Conservation (phyloP, 1,140 invertebrate genomes). For the Drosophila teissieri region DNA sequence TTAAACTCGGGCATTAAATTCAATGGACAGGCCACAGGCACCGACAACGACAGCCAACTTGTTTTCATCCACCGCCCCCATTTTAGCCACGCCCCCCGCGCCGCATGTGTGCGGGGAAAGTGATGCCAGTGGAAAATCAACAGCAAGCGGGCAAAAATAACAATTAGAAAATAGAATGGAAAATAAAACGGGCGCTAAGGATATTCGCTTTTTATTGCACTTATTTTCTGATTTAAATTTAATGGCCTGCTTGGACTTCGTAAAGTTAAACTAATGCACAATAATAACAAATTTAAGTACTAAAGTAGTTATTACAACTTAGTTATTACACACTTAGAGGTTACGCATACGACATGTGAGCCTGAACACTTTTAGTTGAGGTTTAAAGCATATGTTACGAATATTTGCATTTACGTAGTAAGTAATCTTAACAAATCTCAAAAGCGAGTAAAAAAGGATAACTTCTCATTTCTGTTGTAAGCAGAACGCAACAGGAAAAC, state of each 20-base stretch:
- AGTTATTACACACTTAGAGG: too few relatives aligned
- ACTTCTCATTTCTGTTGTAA: background rate
- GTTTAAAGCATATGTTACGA: too few relatives aligned
- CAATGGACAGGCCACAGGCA: slow-evolving; percentile 44
- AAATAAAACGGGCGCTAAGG: background rate
- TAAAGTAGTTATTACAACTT: too few relatives aligned
- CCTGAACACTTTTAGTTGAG: background rate
- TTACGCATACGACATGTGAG: background rate
- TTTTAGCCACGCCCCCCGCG: background rate
- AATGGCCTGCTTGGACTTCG: background rate
- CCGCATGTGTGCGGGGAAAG: slow-evolving; percentile 1
- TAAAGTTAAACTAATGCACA: background rate
- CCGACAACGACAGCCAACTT: slow-evolving; percentile 39
- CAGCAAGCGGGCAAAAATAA: slow-evolving; percentile 2
- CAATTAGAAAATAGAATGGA: slow-evolving; percentile 1
- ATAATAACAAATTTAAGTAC: background rate
- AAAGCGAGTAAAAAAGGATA: background rate
- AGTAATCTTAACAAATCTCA: too few relatives aligned
- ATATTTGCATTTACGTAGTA: too few relatives aligned
- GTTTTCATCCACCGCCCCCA: slow-evolving; percentile 15
- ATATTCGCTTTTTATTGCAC: background rate
- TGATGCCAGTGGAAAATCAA: slow-evolving; percentile 14
- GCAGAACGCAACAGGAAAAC: slow-evolving; percentile 42
- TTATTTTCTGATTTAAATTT: background rate
- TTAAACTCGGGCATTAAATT: slow-evolving; percentile 49